phyloP scores from a whole-genome alignment of 2,888 invertebrate genomes.

The Lutraria lutraria region DNA sequence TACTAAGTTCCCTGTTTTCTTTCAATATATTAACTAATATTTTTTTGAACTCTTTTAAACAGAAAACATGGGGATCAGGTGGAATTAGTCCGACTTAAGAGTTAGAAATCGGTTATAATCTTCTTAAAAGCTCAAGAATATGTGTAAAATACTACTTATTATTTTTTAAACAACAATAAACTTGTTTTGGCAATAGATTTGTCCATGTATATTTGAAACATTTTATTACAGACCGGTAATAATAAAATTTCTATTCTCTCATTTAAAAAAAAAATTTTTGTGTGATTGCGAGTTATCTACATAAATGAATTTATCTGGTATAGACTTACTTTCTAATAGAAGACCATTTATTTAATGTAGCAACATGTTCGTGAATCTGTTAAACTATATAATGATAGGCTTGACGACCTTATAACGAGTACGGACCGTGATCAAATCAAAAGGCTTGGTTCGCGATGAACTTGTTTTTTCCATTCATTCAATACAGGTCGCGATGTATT shows the following conservation, averaged over 20 bases:
- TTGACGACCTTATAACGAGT: background rate
- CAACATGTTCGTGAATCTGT: background rate
- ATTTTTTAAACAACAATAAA: slow-evolving; percentile 17
- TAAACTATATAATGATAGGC: background rate
- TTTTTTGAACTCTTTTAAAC: slow-evolving; percentile 54
- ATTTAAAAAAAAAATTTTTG: background rate
- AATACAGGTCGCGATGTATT: background rate
- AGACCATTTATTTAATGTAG: background rate
- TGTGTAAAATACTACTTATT: slow-evolving; percentile 5
- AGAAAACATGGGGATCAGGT: slow-evolving; percentile 46
- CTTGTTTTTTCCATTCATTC: background rate
- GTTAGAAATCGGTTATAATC: slow-evolving; percentile 60
- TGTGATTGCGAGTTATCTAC: too few relatives aligned
- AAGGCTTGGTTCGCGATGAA: background rate
- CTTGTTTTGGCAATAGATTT: slow-evolving; percentile 12
- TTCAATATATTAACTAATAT: slow-evolving; percentile 8
- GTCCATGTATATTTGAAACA: background rate
- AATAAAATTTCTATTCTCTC: background rate
- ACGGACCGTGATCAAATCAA: slow-evolving; percentile 30
- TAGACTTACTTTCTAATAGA: background rate
- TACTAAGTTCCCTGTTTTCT: background rate
- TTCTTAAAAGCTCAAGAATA: slow-evolving; percentile 52
- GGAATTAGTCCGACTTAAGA: slow-evolving; percentile 63
- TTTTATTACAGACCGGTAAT: slow-evolving; percentile 2
- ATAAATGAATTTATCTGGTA: too few relatives aligned